phyloP scores from a whole-genome alignment of 2,113 vertebrate genomes.

The Oriolus oriolus region DNA sequence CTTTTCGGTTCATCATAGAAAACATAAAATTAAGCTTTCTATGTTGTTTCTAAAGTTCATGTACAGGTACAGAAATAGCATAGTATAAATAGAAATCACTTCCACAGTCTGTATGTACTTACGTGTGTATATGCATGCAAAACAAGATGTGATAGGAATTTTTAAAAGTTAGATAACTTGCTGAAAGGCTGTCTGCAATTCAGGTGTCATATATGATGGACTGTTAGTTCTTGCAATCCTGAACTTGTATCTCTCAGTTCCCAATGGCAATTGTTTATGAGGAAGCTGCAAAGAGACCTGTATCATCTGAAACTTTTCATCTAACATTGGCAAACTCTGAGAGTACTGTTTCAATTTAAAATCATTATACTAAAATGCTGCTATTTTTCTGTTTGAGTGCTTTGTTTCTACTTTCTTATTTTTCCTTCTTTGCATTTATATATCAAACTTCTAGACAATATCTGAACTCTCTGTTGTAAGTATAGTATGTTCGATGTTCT shows the following conservation, averaged over 20 bases:
- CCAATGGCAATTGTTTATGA: background rate
- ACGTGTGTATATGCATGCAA: background rate
- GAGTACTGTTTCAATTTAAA: background rate
- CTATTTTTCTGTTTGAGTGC: background rate
- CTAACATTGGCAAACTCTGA: background rate
- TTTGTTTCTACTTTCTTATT: constrained; percentile 18
- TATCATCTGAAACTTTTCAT: background rate
- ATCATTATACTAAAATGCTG: background rate
- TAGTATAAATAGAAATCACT: background rate
- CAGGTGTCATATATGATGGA: background rate
- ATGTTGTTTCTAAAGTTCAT: background rate
- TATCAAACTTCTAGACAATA: constrained; percentile 73
- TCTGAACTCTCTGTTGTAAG: constrained; percentile 80
- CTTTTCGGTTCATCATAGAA: background rate
- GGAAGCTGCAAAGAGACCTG: background rate
- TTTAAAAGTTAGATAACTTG: background rate
- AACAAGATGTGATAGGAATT: background rate
- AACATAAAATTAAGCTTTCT: background rate
- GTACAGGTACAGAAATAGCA: background rate
- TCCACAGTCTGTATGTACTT: background rate
- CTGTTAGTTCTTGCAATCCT: background rate
- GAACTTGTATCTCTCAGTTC: background rate
- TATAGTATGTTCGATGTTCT: background rate
- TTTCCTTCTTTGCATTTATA: constrained; percentile 36
- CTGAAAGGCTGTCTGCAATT: background rate